These are phyloP conservation scores for Irena cyanogastra DNA, from an alignment of 2,113 vertebrate species.

Conservation along the genomic window DNA sequence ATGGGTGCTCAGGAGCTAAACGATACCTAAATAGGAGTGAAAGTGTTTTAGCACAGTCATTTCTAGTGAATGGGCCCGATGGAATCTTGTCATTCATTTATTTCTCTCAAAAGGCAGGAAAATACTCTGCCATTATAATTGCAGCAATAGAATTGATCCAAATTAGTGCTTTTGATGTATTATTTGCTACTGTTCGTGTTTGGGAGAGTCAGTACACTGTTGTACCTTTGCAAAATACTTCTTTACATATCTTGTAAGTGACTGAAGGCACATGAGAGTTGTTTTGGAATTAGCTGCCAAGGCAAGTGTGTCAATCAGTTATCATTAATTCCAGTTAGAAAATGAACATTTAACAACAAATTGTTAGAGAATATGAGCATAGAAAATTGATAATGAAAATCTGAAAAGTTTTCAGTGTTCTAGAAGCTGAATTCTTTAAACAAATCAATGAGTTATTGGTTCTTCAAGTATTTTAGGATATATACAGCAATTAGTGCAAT, in stretches of 20 bases:
- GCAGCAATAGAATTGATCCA: not conserved
- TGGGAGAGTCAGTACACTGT: not conserved
- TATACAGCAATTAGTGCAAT: not conserved
- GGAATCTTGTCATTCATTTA: not conserved
- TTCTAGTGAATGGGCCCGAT: fast-evolving
- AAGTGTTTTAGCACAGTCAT: not conserved
- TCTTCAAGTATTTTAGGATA: not conserved
- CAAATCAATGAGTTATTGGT: not conserved
- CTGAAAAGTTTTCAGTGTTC: not conserved
- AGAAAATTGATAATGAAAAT: not conserved
- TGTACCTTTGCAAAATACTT: not conserved
- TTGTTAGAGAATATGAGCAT: not conserved
- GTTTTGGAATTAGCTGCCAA: not conserved
- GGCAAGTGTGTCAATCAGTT: not conserved
- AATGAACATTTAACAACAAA: not conserved
- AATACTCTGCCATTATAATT: not conserved
- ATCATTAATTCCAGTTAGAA: not conserved
- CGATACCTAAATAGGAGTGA: conserved; percentile 61
- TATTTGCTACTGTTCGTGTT: not conserved
- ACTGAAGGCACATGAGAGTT: not conserved
- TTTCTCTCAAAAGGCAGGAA: not conserved
- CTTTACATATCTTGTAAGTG: not conserved
- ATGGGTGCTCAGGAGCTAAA: conserved; percentile 76
- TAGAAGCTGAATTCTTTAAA: not conserved
- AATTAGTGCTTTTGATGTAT: not conserved